Base-by-base conservation (phyloP, 2,888 invertebrate species). In the Harpagoxenus sublaevis region DNA sequence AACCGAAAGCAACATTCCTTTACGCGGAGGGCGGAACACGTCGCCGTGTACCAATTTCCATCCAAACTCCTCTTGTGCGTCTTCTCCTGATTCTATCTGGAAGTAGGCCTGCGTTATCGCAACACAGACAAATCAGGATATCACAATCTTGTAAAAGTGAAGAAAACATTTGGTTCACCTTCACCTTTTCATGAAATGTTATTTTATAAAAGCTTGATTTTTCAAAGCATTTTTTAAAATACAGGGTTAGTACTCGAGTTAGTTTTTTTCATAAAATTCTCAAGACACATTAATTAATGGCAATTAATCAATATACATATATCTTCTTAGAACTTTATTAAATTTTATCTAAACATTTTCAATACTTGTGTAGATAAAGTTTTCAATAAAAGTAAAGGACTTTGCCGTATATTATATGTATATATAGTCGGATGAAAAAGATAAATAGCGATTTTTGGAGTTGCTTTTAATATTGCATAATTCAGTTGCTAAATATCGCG, bases 41-140 rank as follows among this genome's bases (percentile, higher is more conserved):
- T 99, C 99, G 0, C 99, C 99, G 94, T 99, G 99, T 0, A 99
- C 99, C 89, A 99, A 95, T 95, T 99, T 99, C 99, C 99, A 99
- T 18, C 99, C 99, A 92, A 98, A 98, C 95, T 99, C 99, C 95
- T 99, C 99, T 96, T 99, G 99, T 18, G 98, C 98, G 95, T 98
- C 98, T 95, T 98, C 98, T 10, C 98, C 98, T 90, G 97, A 97
- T 92, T 98, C 98, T 96, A 98, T 98, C 94, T 94, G 94, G 92
- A 94, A 94, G 87, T 93, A 94, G 89, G 93, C 93, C 93, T 93
- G 94, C 94, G 93, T 94, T 94, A 94, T 92, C 91, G 91, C 91
- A 94, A 94, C 93, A 94, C 92, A 94, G 93, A 93, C 92, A 88
- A 87, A 83, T 55, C 23, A 23, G 45, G 75, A 85, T 88, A 89